Evolutionary conservation across 2,888 invertebrate genomes (phyloP), one percentile per base, ranked within the genome.

Genomic region (Eristalinus aeneus): DNA sequence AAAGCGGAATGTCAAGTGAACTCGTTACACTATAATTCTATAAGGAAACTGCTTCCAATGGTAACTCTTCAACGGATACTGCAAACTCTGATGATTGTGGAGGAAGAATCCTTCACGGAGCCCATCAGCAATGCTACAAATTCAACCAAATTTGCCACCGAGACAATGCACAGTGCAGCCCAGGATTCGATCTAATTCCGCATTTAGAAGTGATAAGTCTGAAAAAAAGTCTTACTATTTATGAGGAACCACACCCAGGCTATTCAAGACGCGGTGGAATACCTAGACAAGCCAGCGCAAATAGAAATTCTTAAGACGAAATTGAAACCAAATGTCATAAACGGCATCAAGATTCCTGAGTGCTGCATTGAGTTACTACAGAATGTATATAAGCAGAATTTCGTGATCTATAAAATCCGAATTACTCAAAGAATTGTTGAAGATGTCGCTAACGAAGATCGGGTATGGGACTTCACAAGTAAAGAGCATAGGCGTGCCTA

Each of bases 101-200:
- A 34, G 20, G 1, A 20, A 34, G 22, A 8, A 12, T 16, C 3
- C 32, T 34, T 32, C 61, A 11, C 20, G 11, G 32, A 34, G 3
- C 34, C 61, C 4, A 61, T 69, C 1, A 10, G 32, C 22, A 58
- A n/a, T 46, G 46, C n/a, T 46, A 46, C n/a, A n/a, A n/a, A n/a
- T 39, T 39, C 16, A 46, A 5, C 46, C 46, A 46, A 16, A n/a
- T n/a, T n/a, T n/a, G n/a, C 16, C n/a, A 56, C 23, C 16, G 78
- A 56, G 6, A 87, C 86, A 1, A 31, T 67, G 2, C 87, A 88
- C 39, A 85, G 87, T 16, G 88, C 80, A 3, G 81, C n/a, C n/a
- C n/a, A n/a, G n/a, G n/a, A n/a, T n/a, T n/a, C 10, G 85, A 88
- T 56, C 82, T 60, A 0, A 83, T 86, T 1, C 56, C 22, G 77